phyloP scores from a whole-genome alignment of 2,113 vertebrate genomes.

The Paedocypris sp. region DNA sequence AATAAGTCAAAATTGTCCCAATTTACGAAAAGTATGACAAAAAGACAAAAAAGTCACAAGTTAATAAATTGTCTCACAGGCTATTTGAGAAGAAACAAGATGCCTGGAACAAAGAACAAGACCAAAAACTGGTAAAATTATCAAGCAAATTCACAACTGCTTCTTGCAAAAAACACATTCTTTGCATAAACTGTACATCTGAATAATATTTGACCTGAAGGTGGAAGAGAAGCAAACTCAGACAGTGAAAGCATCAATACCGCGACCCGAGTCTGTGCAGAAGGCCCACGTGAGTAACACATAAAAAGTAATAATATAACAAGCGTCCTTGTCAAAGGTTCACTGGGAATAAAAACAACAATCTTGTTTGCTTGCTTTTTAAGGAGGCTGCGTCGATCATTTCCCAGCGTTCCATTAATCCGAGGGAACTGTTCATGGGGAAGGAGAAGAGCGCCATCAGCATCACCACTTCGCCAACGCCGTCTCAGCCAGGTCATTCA shows the following conservation, averaged over 20 bases:
- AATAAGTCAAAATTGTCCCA: too few species aligned
- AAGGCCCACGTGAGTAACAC: conserved; percentile 62
- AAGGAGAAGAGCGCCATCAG: conserved; percentile 57
- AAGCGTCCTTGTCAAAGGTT: too few species aligned
- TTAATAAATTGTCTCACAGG: conserved; percentile 35
- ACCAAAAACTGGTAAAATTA: not conserved
- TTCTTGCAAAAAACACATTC: not conserved
- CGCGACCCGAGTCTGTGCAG: conserved; percentile 56
- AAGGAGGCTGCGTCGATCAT: conserved; percentile 67
- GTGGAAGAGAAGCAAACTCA: conserved; percentile 48
- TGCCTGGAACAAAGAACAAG: not conserved
- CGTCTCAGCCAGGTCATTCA: conserved; percentile 61
- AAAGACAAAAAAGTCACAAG: too few species aligned
- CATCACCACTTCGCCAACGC: not conserved
- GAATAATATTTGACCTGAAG: conserved; percentile 38
- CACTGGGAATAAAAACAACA: too few species aligned
- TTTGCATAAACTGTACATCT: not conserved
- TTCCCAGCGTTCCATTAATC: conserved; percentile 63
- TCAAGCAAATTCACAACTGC: not conserved
- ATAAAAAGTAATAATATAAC: too few species aligned
- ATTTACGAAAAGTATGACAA: too few species aligned
- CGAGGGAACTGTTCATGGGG: conserved; percentile 77
- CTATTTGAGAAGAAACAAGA: conserved; percentile 37
- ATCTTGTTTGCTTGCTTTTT: too few species aligned
- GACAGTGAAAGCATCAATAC: conserved; percentile 37